Evolutionary conservation across 1,140 invertebrate species (phyloP).

Genomic region (Neotoxoptera formosana): DNA sequence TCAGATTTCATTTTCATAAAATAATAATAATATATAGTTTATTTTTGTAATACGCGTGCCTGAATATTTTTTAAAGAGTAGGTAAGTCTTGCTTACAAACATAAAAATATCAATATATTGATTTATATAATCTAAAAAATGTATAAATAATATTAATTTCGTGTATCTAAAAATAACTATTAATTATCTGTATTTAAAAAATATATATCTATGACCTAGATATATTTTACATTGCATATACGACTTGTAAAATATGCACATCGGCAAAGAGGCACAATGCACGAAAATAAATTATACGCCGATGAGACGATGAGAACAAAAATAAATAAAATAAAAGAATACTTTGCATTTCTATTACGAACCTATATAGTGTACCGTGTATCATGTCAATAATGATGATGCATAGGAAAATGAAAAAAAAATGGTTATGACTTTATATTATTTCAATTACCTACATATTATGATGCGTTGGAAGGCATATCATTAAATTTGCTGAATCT

Average conservation of each 20-base stretch:
- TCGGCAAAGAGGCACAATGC: background rate
- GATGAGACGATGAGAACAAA: background rate
- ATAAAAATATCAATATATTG: too few species aligned
- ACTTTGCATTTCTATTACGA: background rate
- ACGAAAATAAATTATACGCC: background rate
- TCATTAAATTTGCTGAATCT: background rate
- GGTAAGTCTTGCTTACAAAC: too few species aligned
- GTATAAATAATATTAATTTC: background rate
- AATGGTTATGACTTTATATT: background rate
- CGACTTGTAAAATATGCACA: background rate
- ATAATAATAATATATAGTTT: background rate
- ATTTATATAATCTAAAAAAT: background rate
- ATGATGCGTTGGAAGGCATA: background rate
- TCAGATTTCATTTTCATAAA: background rate
- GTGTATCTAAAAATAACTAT: background rate
- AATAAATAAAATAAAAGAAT: background rate
- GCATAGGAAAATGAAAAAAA: background rate
- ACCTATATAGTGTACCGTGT: background rate
- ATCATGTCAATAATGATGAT: background rate
- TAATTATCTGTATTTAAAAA: background rate
- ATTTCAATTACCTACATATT: background rate
- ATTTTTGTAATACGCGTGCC: background rate
- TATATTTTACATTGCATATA: background rate
- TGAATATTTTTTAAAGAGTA: background rate
- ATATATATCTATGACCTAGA: background rate